Evolutionary conservation across 2,797 vertebrate genomes (phyloP).

Genomic region (Buphagus erythrorhynchus): DNA sequence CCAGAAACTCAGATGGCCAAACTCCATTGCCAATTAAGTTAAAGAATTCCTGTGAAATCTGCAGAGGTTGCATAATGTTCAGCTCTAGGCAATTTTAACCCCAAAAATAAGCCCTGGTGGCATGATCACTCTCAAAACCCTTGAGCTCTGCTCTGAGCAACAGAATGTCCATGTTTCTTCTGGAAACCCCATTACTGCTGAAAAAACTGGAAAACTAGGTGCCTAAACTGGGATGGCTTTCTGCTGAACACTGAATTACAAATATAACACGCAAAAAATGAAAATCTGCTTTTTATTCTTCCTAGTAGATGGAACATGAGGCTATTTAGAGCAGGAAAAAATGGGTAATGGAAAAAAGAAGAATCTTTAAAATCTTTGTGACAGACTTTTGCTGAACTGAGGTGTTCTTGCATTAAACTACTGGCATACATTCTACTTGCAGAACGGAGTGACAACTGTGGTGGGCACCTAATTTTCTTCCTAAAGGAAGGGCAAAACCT

Average conservation of each 20-base stretch:
- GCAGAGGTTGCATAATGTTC: background rate
- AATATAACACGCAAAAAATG: background rate
- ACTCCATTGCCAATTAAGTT: background rate
- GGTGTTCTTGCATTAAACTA: background rate
- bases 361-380: background rate
- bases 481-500: background rate
- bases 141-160: background rate
- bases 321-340: background rate
- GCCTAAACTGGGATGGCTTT: background rate
- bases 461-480: background rate
- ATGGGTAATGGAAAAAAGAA: background rate
- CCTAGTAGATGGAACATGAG: rapidly evolving
- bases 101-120: background rate
- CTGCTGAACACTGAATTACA: background rate
- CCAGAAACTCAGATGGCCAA: background rate
- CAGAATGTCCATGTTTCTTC: background rate
- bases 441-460: background rate
- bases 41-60: background rate
- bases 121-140: background rate
- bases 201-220: background rate
- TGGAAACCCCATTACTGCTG: background rate
- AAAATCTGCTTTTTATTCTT: background rate
- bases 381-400: background rate
- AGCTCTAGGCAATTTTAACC: background rate
- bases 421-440: background rate